Evolutionary conservation across 1,140 invertebrate genomes (phyloP), one percentile per base, ranked within the genome.

Genomic region (Stratiolaelaps scimitus): DNA sequence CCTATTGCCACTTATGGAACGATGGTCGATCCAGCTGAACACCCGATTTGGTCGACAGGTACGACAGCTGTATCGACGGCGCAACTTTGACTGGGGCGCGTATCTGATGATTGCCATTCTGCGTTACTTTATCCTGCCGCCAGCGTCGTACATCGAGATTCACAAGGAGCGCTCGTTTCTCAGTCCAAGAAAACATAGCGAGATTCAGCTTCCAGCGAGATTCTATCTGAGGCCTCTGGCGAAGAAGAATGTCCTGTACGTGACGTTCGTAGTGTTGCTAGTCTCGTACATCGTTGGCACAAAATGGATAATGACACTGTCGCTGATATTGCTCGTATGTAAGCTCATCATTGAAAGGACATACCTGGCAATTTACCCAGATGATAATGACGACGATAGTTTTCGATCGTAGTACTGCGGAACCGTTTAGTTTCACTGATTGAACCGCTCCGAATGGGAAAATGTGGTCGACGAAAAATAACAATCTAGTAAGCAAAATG

Each of bases 131-230:
- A 17, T 60, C 5, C 34, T 60, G 10, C 53, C 53, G 20, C 53
- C 53, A 17, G 53, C 53, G 23, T 60, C 53, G 53, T 60, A 60
- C 23, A 26, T 60, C 23, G 26, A 60, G 34, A 60, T 60, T 29
- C 26, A 60, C 6, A 60, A 60, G 23, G 34, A 60, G 10, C 53
- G 53, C 13, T 15, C 26, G 15, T 60, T 60, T 34, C 26, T 34
- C 15, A 29, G 26, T 34, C 26, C 26, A 5, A n/a, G 53, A n/a
- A 17, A 15, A 10, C 53, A 60, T 26, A 17, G 17, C 2, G 53
- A 60, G 23, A 34, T 60, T 34, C 53, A 34, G 20, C 53, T 60
- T 15, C 53, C 53, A 6, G 26, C 53, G 2, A 26, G 53, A 15
- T 26, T 60, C 20, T 34, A 60, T 10, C 53, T 60, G 53, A n/a